A percentile compares a stretch with the other conserved stretches of the same genome.
These are phyloP conservation scores for Catostylus mosaicus DNA, from an alignment of 30 jellyfish, hydroid and myxozoan species.

Conservation along the genomic window DNA sequence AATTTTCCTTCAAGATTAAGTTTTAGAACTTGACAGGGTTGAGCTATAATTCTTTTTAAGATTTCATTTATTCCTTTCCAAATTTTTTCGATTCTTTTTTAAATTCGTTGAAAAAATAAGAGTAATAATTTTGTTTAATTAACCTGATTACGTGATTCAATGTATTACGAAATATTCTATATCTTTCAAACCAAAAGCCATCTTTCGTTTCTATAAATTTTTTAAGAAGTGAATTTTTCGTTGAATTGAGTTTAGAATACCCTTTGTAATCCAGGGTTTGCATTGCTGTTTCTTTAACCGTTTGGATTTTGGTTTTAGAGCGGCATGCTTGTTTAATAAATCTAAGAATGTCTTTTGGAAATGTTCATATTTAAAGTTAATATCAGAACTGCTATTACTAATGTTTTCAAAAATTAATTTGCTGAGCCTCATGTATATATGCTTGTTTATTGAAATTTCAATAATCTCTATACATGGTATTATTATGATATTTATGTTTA, in stretches of 20 bases:
- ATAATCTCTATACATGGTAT: not conserved
- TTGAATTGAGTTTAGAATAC: too few species aligned
- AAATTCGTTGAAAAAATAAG: conserved; percentile 10
- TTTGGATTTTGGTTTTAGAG: too few species aligned
- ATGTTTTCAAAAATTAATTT: too few species aligned
- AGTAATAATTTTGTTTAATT: conserved; percentile 35
- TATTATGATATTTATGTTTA: too few species aligned
- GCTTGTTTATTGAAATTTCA: conserved; percentile 4
- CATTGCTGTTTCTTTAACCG: not conserved
- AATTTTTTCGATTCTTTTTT: conserved; percentile 27
- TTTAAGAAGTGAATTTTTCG: too few species aligned
- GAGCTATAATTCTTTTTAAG: conserved; percentile 7
- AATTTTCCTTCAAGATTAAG: conserved; percentile 20
- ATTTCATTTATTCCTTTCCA: conserved; percentile 65
- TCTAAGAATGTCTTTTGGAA: not conserved
- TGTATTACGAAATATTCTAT: too few species aligned
- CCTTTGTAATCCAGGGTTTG: conserved; percentile 57
- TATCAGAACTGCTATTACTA: not conserved
- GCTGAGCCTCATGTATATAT: too few species aligned
- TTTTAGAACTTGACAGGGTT: not conserved
- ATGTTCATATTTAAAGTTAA: not conserved
- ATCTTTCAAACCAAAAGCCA: too few species aligned
- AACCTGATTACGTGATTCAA: too few species aligned
- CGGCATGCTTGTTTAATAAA: too few species aligned
- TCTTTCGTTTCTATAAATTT: conserved; percentile 2